A percentile compares a stretch with the other conserved stretches of the same genome.
phyloP scores from a whole-genome alignment of 2,888 invertebrate genomes.

The Meiosimyza platycephala region DNA sequence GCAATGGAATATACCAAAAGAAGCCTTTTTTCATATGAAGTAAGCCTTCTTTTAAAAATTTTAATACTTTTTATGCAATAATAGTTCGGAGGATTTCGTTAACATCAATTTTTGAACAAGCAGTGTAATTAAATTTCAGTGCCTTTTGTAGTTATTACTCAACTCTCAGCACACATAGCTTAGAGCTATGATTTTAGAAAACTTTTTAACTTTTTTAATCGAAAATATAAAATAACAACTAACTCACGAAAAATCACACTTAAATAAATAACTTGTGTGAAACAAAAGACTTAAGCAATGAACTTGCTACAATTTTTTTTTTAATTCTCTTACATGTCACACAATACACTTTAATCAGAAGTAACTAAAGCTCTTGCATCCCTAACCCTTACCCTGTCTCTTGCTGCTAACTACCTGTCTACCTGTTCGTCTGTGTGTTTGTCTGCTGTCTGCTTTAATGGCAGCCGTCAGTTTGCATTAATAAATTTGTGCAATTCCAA shows the following conservation, averaged over 20 bases:
- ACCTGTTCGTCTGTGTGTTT: background rate
- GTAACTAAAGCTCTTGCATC: conserved; percentile 16
- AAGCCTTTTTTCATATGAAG: no score
- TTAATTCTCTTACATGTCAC: conserved; percentile 7
- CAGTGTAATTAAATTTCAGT: no score
- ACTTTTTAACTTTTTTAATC: background rate
- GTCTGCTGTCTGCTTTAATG: conserved; percentile 6
- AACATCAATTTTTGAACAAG: no score
- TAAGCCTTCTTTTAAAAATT: no score
- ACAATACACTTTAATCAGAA: conserved; percentile 22
- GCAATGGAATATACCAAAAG: no score
- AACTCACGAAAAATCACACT: background rate
- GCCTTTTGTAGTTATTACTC: no score
- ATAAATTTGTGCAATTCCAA: conserved; percentile 36
- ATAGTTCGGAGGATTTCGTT: no score
- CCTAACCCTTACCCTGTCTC: background rate
- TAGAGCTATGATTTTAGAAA: no score
- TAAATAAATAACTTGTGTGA: background rate
- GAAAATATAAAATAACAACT: background rate
- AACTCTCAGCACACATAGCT: no score
- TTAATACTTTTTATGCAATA: no score
- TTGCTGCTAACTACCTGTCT: background rate
- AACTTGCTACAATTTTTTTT: background rate
- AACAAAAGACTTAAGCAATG: conserved; percentile 30
- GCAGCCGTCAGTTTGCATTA: conserved; percentile 34